A percentile compares a stretch with the other conserved stretches of the same genome.
Conservation (phyloP, 1,140 invertebrate genomes). For the Drosophila parabipectinata region DNA sequence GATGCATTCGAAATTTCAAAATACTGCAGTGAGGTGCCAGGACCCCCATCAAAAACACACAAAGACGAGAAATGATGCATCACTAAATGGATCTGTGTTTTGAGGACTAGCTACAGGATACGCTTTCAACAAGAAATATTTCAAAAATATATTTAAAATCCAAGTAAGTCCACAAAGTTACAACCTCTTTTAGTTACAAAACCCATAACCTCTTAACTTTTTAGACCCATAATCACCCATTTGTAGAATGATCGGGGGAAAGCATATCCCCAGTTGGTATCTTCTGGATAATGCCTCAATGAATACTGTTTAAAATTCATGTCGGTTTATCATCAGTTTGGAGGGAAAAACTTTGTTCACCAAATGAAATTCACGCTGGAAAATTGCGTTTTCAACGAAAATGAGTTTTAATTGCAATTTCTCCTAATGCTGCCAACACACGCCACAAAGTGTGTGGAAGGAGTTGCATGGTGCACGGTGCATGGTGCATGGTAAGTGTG, state of each 20-base stretch:
- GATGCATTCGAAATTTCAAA: constrained; percentile 36
- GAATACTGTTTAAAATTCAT: constrained; percentile 80
- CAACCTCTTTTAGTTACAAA: neutral
- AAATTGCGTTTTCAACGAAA: constrained; percentile 78
- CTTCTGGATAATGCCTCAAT: constrained; percentile 59
- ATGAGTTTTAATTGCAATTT: constrained; percentile 82
- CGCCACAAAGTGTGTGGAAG: constrained; percentile 23
- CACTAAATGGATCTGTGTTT: constrained; percentile 1
- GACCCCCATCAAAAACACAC: constrained; percentile 10
- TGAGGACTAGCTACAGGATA: constrained; percentile 7
- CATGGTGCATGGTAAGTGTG: too few relatives aligned
- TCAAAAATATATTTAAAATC: neutral
- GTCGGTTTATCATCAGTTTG: constrained; percentile 72
- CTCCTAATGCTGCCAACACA: constrained; percentile 72
- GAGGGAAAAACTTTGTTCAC: constrained; percentile 34
- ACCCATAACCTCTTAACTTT: neutral
- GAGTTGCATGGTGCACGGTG: neutral
- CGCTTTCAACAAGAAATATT: constrained; percentile 6
- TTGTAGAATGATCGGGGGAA: neutral
- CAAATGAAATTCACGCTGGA: constrained; percentile 74
- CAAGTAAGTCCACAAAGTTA: too few relatives aligned
- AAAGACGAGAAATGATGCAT: constrained; percentile 33
- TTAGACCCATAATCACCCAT: neutral
- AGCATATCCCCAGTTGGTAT: constrained; percentile 5
- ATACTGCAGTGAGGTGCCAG: constrained; percentile 18